These are phyloP conservation scores for Oryzias celebensis DNA, from an alignment of 2,113 vertebrate genomes.

Conservation along the genomic window DNA sequence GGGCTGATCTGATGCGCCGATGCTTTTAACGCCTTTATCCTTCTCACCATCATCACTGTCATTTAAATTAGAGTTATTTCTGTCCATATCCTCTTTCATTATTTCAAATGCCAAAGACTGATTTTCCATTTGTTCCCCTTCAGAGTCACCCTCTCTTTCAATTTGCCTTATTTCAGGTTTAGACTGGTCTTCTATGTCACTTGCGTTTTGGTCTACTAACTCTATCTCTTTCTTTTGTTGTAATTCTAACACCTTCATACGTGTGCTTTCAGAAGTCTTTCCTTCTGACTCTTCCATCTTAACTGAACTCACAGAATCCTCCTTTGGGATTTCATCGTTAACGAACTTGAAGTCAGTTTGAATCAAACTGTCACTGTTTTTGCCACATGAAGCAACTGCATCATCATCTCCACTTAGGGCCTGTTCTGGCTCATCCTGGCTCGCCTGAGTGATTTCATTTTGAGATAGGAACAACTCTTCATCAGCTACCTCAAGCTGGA, in stretches of 20 bases:
- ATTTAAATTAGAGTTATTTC: slow-evolving; percentile 24
- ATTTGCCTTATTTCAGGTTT: slow-evolving; percentile 8
- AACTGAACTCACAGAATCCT: slow-evolving; percentile 21
- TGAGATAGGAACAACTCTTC: slow-evolving; percentile 10
- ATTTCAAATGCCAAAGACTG: slow-evolving; percentile 1
- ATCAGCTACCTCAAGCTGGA: slow-evolving; percentile 18
- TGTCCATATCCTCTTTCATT: slow-evolving; percentile 4
- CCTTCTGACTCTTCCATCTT: slow-evolving; percentile 25
- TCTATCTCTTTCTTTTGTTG: slow-evolving; percentile 23
- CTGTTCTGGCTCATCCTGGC: slow-evolving; percentile 19
- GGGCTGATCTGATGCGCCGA: slow-evolving; percentile 27
- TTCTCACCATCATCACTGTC: slow-evolving; percentile 33
- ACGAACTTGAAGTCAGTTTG: not conserved
- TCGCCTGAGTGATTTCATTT: slow-evolving; percentile 9
- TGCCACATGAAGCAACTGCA: slow-evolving; percentile 13
- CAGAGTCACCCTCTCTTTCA: slow-evolving; percentile 18
- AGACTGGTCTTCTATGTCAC: not conserved
- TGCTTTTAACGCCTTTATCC: slow-evolving; percentile 24
- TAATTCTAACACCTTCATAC: slow-evolving; percentile 21
- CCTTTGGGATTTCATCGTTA: slow-evolving; percentile 52
- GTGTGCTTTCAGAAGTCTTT: slow-evolving; percentile 13
- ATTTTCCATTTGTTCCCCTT: slow-evolving; percentile 26
- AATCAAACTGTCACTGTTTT: slow-evolving; percentile 24
- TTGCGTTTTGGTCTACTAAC: slow-evolving; percentile 7
- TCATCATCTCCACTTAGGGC: slow-evolving; percentile 15